Conservation (phyloP, 2,888 invertebrate genomes). For the Pristionchus japonicus region DNA sequence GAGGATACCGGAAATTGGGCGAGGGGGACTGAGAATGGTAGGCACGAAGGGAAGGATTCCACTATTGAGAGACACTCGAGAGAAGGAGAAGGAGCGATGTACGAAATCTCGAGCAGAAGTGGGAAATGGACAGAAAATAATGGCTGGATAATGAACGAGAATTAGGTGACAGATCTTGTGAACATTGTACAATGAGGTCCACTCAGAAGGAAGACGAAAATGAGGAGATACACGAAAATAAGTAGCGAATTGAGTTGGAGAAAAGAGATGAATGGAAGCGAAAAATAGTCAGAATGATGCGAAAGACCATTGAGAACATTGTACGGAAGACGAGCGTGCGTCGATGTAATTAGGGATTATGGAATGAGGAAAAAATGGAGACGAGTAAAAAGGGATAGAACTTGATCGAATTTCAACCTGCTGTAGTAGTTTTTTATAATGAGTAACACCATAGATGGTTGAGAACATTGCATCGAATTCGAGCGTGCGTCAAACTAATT, state of each 20-base stretch:
- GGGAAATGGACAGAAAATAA: too few relatives aligned
- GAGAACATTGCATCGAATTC: too few relatives aligned
- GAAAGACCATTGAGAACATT: background rate
- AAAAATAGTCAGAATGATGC: background rate
- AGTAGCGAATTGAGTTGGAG: too few relatives aligned
- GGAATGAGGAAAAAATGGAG: background rate
- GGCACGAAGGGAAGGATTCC: background rate
- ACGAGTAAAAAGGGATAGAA: background rate
- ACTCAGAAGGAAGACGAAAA: background rate
- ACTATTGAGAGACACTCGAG: background rate
- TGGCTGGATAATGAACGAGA: too few relatives aligned
- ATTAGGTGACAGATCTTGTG: too few relatives aligned
- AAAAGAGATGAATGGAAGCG: background rate
- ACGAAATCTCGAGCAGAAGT: background rate
- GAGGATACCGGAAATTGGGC: slow-evolving; percentile 19
- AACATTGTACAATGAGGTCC: too few relatives aligned
- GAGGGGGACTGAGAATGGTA: background rate
- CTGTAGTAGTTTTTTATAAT: too few relatives aligned
- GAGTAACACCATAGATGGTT: too few relatives aligned
- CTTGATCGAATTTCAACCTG: too few relatives aligned
- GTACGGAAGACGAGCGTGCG: background rate
- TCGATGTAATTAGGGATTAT: slow-evolving; percentile 1
- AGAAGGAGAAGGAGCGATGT: background rate
- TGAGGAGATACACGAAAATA: too few relatives aligned
- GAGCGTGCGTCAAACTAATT: too few relatives aligned